phyloP scores from a whole-genome alignment of 2,113 vertebrate genomes.

The Microtus pennsylvanicus region DNA sequence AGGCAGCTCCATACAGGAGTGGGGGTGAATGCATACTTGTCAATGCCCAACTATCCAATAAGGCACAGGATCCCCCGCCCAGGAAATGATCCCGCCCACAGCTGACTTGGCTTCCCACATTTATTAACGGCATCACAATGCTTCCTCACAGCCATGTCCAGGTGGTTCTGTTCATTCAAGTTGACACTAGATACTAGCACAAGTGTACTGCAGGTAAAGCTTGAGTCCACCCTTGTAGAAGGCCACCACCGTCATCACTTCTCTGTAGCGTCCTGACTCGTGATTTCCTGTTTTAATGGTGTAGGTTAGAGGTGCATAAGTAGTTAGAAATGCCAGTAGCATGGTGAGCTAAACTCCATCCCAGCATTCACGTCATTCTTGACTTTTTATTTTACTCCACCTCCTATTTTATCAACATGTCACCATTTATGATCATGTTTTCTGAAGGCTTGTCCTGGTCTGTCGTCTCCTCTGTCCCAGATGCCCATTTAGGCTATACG shows the following conservation, averaged over 20 bases:
- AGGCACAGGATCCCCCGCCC: too few relatives aligned
- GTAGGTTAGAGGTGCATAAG: neutral
- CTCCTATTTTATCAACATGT: constrained; percentile 1
- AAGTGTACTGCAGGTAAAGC: neutral
- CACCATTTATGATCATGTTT: neutral
- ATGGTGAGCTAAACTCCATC: neutral
- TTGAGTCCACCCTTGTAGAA: neutral
- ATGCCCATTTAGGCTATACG: neutral
- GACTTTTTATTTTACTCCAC: neutral
- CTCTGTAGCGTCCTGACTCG: neutral
- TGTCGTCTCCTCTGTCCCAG: neutral
- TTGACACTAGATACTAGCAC: neutral
- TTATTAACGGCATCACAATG: neutral
- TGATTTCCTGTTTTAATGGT: neutral
- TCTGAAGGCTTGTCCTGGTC: neutral
- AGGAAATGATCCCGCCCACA: neutral
- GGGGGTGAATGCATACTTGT: neutral
- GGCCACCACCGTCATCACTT: neutral
- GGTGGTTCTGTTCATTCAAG: neutral
- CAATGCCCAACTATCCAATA: neutral
- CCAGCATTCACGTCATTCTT: neutral
- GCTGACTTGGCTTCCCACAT: neutral
- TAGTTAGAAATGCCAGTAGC: neutral
- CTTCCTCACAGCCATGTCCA: too few relatives aligned
- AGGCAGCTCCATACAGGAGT: neutral